Evolutionary conservation across 1,140 invertebrate species (phyloP), one percentile per base, ranked within the genome.

Genomic region (Drosophila sulfurigaster): DNA sequence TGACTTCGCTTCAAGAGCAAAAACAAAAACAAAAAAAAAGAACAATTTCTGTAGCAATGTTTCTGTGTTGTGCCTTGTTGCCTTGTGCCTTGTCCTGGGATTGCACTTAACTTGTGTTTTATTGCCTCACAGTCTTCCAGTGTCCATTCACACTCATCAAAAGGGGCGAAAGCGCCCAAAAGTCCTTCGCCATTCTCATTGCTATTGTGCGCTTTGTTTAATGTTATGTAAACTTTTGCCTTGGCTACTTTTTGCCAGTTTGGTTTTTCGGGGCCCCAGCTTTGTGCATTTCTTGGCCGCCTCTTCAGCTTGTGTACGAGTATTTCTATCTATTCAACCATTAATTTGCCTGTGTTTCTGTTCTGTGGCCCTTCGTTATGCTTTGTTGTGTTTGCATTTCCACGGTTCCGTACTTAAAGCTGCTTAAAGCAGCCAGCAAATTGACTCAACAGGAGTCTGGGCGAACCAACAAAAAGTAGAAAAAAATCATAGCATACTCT

Each of bases 211-310:
- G 85, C 83, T 89, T 89, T 88, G 83, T 88, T 88, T 88, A 88
- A 88, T 88, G 83, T 88, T 88, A 88, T 88, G 83, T 89, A 88
- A 88, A 88, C 83, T 88, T 88, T 89, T 88, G 75, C 81, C 76
- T 65, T 65, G 74, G 69, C 74, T 72, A 76, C 68, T 76, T 76
- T 71, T 71, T 65, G 68, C 60, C 68, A 41, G 59, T 69, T 69
- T 63, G 41, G n/a, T 65, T 75, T 69, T 69, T 43, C 3, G 65
- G 51, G 35, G 10, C 58, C 16, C 11, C 15, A 32, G 28, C 58
- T 68, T 69, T 75, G 66, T 75, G 67, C 58, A 71, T 70, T 70
- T 75, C 62, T 78, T 66, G 68, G 49, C 57, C 63, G 74, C 62
- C 68, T 66, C 75, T 79, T 81, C 71, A 72, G 70, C 79, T 78